phyloP scores from a whole-genome alignment of 2,113 vertebrate genomes.

The Oncorhynchus masou region DNA sequence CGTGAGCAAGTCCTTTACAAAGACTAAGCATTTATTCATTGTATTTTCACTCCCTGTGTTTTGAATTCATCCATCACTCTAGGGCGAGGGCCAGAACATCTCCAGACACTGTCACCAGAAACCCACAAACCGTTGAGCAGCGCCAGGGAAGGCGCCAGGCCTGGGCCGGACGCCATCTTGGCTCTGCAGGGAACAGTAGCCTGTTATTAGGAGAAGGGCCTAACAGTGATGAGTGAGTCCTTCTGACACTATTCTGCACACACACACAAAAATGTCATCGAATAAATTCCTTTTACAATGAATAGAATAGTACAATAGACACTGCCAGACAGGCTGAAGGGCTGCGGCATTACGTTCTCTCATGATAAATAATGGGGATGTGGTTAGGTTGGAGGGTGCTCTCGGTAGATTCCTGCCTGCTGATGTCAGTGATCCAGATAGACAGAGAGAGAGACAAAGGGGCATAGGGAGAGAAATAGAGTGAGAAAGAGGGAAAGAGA shows the following conservation, averaged over 20 bases:
- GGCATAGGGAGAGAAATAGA: neutral
- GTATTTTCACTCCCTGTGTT: neutral
- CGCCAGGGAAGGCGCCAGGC: conserved; percentile 46
- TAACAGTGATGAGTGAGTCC: neutral
- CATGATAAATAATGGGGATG: conserved; percentile 59
- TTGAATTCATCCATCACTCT: neutral
- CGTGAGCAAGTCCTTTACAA: neutral
- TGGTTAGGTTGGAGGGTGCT: conserved; percentile 51
- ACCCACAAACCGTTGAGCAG: conserved; percentile 53
- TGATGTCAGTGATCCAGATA: conserved; percentile 49
- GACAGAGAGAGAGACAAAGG: neutral
- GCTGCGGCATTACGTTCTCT: conserved; percentile 46
- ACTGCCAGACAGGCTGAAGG: neutral
- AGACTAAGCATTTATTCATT: neutral
- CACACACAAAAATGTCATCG: neutral
- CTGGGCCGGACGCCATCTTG: conserved; percentile 51
- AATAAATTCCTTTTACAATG: neutral
- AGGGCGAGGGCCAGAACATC: neutral
- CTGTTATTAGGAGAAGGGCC: conserved; percentile 53
- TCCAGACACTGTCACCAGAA: conserved; percentile 44
- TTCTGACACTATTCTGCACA: conserved; percentile 9
- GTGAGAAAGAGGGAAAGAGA: too few relatives aligned
- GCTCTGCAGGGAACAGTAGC: conserved; percentile 4
- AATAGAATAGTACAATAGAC: too few relatives aligned
- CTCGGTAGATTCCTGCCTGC: conserved; percentile 47